Conservation (phyloP, 2,797 vertebrate genomes). For the Glossophaga mutica region DNA sequence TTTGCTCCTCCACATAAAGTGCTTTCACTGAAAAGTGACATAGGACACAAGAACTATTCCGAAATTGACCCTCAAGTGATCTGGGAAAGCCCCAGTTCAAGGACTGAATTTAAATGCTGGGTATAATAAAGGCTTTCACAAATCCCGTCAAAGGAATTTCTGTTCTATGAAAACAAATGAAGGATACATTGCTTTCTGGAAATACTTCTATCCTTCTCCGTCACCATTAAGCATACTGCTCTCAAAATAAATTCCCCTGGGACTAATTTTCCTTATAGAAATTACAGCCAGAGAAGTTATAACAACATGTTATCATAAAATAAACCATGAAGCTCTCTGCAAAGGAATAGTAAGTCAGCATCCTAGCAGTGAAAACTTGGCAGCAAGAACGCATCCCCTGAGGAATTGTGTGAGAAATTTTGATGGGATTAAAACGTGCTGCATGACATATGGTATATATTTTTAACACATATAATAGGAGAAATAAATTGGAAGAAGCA, state of each 20-base stretch:
- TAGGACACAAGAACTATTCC: constrained; percentile 32
- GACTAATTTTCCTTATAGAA: constrained; percentile 67
- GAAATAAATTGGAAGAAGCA: constrained; percentile 66
- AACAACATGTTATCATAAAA: constrained; percentile 58
- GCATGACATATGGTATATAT: constrained; percentile 52
- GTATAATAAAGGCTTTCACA: constrained; percentile 62
- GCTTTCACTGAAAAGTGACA: constrained; percentile 44
- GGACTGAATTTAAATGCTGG: constrained; percentile 71
- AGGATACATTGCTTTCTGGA: constrained; percentile 59
- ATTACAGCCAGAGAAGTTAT: constrained; percentile 48
- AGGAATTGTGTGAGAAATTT: constrained; percentile 57
- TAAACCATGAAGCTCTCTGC: constrained; percentile 34
- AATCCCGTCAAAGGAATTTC: constrained; percentile 66
- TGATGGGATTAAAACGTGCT: constrained; percentile 64
- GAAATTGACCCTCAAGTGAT: constrained; percentile 63
- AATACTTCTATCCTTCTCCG: constrained; percentile 55
- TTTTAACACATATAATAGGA: constrained; percentile 65
- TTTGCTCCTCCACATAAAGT: constrained; percentile 11
- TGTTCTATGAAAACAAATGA: constrained; percentile 65
- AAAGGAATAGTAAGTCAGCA: constrained; percentile 56
- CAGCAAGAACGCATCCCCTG: constrained; percentile 36
- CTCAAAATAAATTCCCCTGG: constrained; percentile 51
- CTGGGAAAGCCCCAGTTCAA: constrained; percentile 54
- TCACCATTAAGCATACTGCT: constrained; percentile 48
- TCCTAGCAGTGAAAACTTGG: constrained; percentile 39